A percentile compares a stretch with the other conserved stretches of the same genome.
Evolutionary conservation across 2,113 vertebrate species (phyloP).

Genomic region (Pica pica): DNA sequence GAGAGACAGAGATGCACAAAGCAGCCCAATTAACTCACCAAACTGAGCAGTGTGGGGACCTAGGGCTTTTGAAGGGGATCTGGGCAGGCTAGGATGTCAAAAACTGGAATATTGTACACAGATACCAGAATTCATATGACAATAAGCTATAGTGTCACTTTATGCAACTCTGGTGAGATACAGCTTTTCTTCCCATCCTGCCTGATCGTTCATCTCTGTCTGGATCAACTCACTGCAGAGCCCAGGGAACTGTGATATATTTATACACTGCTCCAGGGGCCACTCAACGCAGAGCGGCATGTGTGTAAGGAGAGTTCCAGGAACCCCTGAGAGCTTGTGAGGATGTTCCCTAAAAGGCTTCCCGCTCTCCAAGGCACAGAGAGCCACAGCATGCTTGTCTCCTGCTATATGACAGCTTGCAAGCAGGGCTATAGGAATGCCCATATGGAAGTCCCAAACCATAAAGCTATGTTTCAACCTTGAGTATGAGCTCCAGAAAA

Average conservation of each 20-base stretch:
- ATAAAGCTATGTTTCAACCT: not conserved
- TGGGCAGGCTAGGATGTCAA: not conserved
- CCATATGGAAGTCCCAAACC: not conserved
- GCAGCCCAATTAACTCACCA: constrained; percentile 22
- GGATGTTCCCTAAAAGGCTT: not conserved
- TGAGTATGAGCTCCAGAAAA: not conserved
- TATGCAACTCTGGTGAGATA: not conserved
- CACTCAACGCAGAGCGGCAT: not conserved
- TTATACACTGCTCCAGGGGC: not conserved
- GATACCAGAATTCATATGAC: not conserved
- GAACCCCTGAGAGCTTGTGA: not conserved
- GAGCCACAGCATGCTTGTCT: not conserved
- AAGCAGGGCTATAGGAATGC: not conserved
- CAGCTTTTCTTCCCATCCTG: not conserved
- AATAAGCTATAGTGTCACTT: not conserved
- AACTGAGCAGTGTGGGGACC: not conserved
- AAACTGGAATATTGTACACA: not conserved
- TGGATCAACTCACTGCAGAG: not conserved
- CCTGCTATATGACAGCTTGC: not conserved
- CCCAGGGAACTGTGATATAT: not conserved
- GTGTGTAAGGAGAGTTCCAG: not conserved
- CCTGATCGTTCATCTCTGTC: not conserved
- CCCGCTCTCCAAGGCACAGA: not conserved
- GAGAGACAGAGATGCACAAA: not conserved
- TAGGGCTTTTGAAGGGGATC: not conserved